Evolutionary conservation across 2,113 vertebrate species (phyloP), one percentile per base, ranked within the genome.

Genomic region (Alligator sinensis): DNA sequence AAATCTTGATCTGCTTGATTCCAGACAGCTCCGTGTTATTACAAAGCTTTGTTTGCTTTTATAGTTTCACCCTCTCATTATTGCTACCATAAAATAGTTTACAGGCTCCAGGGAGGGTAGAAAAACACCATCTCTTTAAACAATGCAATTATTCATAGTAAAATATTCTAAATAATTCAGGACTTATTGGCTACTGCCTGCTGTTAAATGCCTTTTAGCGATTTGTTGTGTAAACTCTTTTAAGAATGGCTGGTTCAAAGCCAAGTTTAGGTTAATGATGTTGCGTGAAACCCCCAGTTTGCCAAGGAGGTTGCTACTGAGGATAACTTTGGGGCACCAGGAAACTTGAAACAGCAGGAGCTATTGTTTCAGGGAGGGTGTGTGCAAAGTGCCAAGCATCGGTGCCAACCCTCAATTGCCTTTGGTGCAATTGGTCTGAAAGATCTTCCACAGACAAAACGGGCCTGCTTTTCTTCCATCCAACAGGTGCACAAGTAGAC

Each of bases 111-210:
- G 93, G 96, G 93, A 96, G 70, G 85, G 92, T 5, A 11, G 28
- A 14, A 59, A 68, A 74, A 55, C 70, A 84, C 76, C 72, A 18
- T 12, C 61, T 82, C 90, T 93, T 93, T 96, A 89, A 96, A 95
- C 92, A 1, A 78, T 96, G 90, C 92, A 94, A 96, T 97, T 95
- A 95, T 96, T 96, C 85, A 92, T 95, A 93, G 94, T 88, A 97
- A 96, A 96, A 96, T 96, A 95, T 92, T 96, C 94, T 96, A 95
- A 96, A 96, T 96, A 94, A 97, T 97, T 96, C 85, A 97, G 93
- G 93, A 89, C 93, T 96, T 96, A 96, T 91, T 97, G 94, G 91
- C 90, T 93, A 89, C 82, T 91, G 64, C 58, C n/a, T 90, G 91
- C 93, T 95, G 93, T 95, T 94, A 96, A 96, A 96, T 96, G 94